These are phyloP conservation scores for Pteropus rufus DNA, from an alignment of 2,797 vertebrate species.

Conservation along the genomic window DNA sequence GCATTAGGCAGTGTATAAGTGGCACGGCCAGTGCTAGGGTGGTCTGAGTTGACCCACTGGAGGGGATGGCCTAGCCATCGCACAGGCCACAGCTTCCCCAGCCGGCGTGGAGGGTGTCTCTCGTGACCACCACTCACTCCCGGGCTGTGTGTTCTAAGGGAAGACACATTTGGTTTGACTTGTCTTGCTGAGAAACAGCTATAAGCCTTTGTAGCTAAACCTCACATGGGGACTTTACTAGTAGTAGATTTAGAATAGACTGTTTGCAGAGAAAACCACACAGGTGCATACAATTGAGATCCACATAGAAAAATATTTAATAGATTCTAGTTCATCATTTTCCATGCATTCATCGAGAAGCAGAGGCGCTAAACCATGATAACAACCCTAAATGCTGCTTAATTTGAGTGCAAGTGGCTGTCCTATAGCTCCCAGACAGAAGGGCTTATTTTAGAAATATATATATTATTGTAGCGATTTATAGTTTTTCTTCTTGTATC, in stretches of 20 bases:
- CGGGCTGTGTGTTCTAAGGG: not conserved
- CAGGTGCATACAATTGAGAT: not conserved
- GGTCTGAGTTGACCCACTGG: not conserved
- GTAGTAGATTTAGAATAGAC: not conserved
- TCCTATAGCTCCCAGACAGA: not conserved
- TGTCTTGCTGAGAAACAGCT: not conserved
- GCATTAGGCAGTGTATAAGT: not conserved
- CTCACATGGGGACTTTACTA: not conserved
- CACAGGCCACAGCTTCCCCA: not conserved
- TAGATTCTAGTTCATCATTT: not conserved
- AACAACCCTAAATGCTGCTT: not conserved
- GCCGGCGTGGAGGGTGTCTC: not conserved
- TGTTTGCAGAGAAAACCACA: slow-evolving; percentile 41
- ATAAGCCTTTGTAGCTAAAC: not conserved
- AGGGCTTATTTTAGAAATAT: slow-evolving; percentile 39
- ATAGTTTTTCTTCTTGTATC: not conserved
- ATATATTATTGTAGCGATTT: not conserved
- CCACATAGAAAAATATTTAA: slow-evolving; percentile 57
- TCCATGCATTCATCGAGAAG: slow-evolving; percentile 10
- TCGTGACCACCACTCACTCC: not conserved
- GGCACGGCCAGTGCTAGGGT: not conserved
- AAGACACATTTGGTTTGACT: not conserved
- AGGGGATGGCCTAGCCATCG: not conserved
- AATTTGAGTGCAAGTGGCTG: not conserved
- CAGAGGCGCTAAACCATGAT: not conserved